phyloP scores from a whole-genome alignment of 2,888 invertebrate species.

The Cerastis rubricosa region DNA sequence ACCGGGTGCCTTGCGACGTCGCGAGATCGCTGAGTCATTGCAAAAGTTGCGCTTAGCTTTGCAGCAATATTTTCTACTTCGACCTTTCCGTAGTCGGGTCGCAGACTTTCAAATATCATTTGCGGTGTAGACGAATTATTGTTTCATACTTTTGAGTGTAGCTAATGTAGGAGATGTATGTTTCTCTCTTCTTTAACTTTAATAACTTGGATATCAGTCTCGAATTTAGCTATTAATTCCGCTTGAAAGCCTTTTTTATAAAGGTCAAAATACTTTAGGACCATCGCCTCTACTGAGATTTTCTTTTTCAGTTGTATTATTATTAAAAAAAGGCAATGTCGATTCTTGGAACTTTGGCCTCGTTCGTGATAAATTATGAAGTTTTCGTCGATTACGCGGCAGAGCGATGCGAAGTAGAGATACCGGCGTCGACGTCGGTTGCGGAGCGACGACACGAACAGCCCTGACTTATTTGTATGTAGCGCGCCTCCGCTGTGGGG shows the following conservation, averaged over 20 bases:
- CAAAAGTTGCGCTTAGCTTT: slow-evolving; percentile 82
- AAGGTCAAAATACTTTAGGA: not conserved
- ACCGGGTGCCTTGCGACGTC: slow-evolving; percentile 75
- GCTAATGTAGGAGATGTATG: not conserved
- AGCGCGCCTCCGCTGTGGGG: slow-evolving; percentile 81
- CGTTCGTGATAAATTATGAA: slow-evolving; percentile 60
- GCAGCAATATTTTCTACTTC: slow-evolving; percentile 80
- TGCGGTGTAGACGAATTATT: slow-evolving; percentile 67
- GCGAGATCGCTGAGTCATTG: slow-evolving; percentile 82
- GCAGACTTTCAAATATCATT: slow-evolving; percentile 70
- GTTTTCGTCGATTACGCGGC: slow-evolving; percentile 57
- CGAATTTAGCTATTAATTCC: not conserved
- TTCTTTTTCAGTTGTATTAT: slow-evolving; percentile 11
- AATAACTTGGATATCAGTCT: not conserved
- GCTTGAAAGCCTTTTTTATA: not conserved
- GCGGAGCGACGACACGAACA: slow-evolving; percentile 65
- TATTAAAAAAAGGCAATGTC: slow-evolving; percentile 34
- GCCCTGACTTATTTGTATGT: slow-evolving; percentile 86
- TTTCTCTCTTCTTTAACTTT: not conserved
- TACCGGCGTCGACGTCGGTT: slow-evolving; percentile 61
- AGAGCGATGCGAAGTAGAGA: slow-evolving; percentile 58
- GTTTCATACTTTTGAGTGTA: slow-evolving; percentile 44
- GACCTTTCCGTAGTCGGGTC: slow-evolving; percentile 72
- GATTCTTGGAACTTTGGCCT: slow-evolving; percentile 43
- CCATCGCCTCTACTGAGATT: slow-evolving; percentile 1